These are phyloP conservation scores for Himantopus leucocephalus DNA, from an alignment of 2,113 vertebrate genomes.

Conservation along the genomic window DNA sequence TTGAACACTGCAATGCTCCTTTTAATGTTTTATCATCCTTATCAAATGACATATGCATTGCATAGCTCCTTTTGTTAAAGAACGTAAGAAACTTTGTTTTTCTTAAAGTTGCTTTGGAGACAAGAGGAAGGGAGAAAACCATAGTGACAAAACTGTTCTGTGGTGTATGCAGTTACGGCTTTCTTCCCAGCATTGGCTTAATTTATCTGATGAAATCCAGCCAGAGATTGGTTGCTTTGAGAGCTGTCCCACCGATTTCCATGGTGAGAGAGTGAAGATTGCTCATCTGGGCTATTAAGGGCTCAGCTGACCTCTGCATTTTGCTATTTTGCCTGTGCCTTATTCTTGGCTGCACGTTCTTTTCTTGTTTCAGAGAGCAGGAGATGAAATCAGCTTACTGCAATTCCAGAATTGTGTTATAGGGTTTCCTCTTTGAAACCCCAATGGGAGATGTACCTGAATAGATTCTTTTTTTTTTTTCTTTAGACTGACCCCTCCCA, in stretches of 20 bases:
- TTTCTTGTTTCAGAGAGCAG: not conserved
- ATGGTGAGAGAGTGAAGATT: not conserved
- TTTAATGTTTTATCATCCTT: not conserved
- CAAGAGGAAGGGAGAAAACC: not conserved
- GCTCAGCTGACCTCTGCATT: not conserved
- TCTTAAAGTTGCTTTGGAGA: not conserved
- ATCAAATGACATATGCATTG: not conserved
- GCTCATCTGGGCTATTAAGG: not conserved
- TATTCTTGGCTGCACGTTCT: not conserved
- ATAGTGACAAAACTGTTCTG: not conserved
- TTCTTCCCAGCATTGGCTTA: not conserved
- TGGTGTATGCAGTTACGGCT: not conserved
- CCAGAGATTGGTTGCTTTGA: not conserved
- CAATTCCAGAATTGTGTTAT: not conserved
- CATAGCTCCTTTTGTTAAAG: not conserved
- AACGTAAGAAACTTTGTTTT: not conserved
- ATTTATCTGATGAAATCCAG: not conserved
- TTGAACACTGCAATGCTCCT: not conserved
- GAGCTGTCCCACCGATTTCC: not conserved
- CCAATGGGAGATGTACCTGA: not conserved
- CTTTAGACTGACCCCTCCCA: not conserved
- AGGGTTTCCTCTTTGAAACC: not conserved
- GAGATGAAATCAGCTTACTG: not conserved
- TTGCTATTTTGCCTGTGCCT: not conserved
- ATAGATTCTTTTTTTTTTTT: not conserved